Percentiles rank a stretch among this genome's conserved stretches.
phyloP scores from a whole-genome alignment of 2,888 invertebrate genomes.

The Spatulosminthurus flaviceps region DNA sequence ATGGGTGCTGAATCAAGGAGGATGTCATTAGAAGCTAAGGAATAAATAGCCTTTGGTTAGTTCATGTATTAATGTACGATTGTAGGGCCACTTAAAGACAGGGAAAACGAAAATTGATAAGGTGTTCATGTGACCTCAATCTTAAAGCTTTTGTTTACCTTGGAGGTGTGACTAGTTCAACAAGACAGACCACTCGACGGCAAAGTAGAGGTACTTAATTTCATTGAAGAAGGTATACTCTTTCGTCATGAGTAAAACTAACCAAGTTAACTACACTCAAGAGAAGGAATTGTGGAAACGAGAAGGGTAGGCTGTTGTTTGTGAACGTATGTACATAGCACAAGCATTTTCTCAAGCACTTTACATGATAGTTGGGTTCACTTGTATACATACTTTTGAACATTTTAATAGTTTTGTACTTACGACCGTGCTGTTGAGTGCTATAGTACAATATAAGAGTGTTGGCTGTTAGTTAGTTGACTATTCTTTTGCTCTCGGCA shows the following conservation, averaged over 20 bases:
- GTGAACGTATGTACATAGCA: slow-evolving; percentile 8
- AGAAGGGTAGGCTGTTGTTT: not conserved
- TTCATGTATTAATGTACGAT: not conserved
- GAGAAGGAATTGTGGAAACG: not conserved
- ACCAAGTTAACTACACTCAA: not conserved
- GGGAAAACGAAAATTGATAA: slow-evolving; percentile 9
- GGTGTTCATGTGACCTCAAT: slow-evolving; percentile 49
- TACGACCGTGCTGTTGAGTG: not conserved
- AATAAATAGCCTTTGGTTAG: not conserved
- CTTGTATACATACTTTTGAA: not conserved
- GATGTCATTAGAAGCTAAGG: too few relatives aligned
- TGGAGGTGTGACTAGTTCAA: slow-evolving; percentile 47
- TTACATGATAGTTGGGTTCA: not conserved
- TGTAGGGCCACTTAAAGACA: not conserved
- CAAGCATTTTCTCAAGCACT: slow-evolving; percentile 11
- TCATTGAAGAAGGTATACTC: not conserved
- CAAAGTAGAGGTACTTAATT: slow-evolving; percentile 27
- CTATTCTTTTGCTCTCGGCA: slow-evolving; percentile 2
- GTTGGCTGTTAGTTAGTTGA: not conserved
- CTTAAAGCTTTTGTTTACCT: slow-evolving; percentile 45
- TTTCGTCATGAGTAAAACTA: not conserved
- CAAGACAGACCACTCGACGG: slow-evolving; percentile 31
- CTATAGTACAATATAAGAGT: not conserved
- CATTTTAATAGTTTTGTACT: slow-evolving; percentile 1
- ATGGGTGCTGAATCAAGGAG: not conserved